Conservation (phyloP, 2,888 invertebrate genomes). For the Antheraea yamamai region DNA sequence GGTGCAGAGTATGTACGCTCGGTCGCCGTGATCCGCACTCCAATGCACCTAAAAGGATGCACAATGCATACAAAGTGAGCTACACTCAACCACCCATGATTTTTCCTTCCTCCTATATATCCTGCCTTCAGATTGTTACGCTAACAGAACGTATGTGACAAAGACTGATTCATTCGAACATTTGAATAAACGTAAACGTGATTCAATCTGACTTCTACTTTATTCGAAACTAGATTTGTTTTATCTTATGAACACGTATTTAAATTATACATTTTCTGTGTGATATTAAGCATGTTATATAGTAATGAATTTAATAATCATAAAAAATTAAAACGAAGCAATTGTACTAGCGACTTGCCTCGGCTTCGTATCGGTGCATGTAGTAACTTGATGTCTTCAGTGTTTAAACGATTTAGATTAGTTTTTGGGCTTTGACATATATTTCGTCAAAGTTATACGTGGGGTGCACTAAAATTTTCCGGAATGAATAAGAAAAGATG, state of each 20-base stretch:
- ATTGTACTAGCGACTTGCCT: too few species aligned
- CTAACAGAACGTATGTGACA: slow-evolving; percentile 43
- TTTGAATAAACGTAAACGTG: slow-evolving; percentile 36
- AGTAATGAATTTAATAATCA: too few species aligned
- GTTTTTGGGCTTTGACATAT: too few species aligned
- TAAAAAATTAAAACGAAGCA: too few species aligned
- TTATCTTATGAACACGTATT: slow-evolving; percentile 24
- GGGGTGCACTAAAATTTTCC: too few species aligned
- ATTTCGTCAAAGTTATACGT: too few species aligned
- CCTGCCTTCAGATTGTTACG: slow-evolving; percentile 46
- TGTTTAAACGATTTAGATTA: too few species aligned
- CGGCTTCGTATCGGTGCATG: too few species aligned
- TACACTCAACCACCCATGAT: slow-evolving; percentile 59
- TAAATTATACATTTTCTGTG: slow-evolving; percentile 2
- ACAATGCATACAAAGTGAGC: slow-evolving; percentile 71
- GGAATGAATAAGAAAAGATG: too few species aligned
- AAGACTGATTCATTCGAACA: slow-evolving; percentile 50
- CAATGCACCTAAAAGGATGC: slow-evolving; percentile 55
- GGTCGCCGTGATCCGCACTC: slow-evolving; percentile 60
- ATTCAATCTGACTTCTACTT: slow-evolving; percentile 31
- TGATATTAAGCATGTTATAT: slow-evolving; percentile 1
- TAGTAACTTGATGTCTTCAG: too few species aligned
- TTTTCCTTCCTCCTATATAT: slow-evolving; percentile 56
- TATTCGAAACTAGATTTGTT: slow-evolving; percentile 17
- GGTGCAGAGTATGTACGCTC: slow-evolving; percentile 47